phyloP scores from a whole-genome alignment of 2,888 invertebrate genomes.

The Copidosoma aretas region DNA sequence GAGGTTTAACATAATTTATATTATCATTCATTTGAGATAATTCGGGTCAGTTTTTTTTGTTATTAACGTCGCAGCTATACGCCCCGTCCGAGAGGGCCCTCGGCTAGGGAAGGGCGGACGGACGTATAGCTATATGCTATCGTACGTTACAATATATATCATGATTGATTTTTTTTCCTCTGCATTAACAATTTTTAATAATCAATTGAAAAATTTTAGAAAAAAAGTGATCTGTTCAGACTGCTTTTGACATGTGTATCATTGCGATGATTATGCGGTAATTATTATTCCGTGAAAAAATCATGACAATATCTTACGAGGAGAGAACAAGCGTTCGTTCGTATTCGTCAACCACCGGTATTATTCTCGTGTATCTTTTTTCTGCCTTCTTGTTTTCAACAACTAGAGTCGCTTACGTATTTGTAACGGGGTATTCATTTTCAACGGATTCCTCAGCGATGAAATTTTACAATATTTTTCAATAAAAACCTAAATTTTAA shows the following conservation, averaged over 20 bases:
- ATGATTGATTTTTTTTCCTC: neutral
- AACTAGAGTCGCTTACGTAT: constrained; percentile 30
- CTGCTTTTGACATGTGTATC: too few species aligned
- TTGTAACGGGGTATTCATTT: neutral
- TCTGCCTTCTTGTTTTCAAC: constrained; percentile 19
- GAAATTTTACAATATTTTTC: constrained; percentile 19
- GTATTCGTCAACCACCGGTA: constrained; percentile 22
- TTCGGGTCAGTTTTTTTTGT: constrained; percentile 20
- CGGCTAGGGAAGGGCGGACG: too few species aligned
- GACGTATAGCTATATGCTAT: too few species aligned
- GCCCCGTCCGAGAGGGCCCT: too few species aligned
- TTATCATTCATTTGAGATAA: constrained; percentile 22
- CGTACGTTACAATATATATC: too few species aligned
- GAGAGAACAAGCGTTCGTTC: neutral
- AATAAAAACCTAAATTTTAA: constrained; percentile 24
- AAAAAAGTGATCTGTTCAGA: neutral
- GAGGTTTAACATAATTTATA: constrained; percentile 20
- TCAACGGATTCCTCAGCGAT: constrained; percentile 14
- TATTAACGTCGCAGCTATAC: neutral
- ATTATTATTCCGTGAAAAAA: neutral
- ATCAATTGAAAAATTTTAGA: constrained; percentile 7
- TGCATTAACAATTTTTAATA: neutral
- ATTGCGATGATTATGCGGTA: neutral
- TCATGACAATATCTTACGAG: neutral
- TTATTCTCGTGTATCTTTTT: neutral